A percentile compares a stretch with the other conserved stretches of the same genome.
Conservation (phyloP, 1,140 invertebrate species). For the Cyphomyrmex costatus region DNA sequence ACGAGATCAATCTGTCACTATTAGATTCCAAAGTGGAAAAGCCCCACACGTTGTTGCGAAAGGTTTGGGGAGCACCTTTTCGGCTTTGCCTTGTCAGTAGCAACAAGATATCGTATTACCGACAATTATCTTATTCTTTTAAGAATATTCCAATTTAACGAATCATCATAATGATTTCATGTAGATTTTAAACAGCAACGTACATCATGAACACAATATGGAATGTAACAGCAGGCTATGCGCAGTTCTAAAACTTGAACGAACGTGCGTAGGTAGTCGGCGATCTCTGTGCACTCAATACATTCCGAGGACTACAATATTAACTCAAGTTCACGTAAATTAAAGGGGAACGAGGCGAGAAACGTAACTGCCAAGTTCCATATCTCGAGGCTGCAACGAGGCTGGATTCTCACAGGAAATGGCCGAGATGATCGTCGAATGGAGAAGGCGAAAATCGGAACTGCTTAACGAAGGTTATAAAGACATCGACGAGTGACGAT, state of each 20-base stretch:
- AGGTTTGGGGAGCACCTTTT: neutral
- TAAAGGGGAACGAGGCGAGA: conserved; percentile 40
- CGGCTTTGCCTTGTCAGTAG: neutral
- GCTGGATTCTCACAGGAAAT: conserved; percentile 21
- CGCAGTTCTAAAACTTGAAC: conserved; percentile 1
- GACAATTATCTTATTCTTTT: conserved; percentile 8
- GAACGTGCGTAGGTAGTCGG: conserved; percentile 52
- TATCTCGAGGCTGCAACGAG: neutral
- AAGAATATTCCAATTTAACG: neutral
- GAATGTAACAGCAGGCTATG: neutral
- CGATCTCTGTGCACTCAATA: conserved; percentile 34
- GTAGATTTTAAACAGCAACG: neutral
- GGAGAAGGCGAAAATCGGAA: conserved; percentile 40
- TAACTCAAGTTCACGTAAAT: conserved; percentile 56
- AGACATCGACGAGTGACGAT: conserved; percentile 53
- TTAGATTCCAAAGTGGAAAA: conserved; percentile 56
- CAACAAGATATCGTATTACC: neutral
- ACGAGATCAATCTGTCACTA: conserved; percentile 78
- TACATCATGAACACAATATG: neutral
- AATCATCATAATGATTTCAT: neutral
- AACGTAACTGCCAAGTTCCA: conserved; percentile 8
- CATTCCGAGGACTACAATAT: conserved; percentile 51
- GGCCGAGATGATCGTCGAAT: conserved; percentile 25
- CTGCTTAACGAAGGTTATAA: conserved; percentile 50
- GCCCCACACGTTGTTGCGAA: neutral